These are phyloP conservation scores for Otis tarda DNA, from an alignment of 2,113 vertebrate species.

Conservation along the genomic window DNA sequence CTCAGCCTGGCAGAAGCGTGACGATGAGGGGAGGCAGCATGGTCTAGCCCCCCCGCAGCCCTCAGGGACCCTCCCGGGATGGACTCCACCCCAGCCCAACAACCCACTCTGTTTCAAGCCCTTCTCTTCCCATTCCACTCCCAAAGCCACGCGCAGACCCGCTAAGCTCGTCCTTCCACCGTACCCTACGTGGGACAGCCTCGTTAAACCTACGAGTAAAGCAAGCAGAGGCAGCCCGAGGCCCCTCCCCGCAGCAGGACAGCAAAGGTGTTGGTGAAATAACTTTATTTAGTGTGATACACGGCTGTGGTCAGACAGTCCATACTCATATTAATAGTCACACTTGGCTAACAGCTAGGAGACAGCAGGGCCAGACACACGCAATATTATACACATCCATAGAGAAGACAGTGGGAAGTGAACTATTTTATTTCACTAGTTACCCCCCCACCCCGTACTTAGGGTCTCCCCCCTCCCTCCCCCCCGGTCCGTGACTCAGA, in stretches of 20 bases:
- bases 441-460: background rate
- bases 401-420: constrained; percentile 83
- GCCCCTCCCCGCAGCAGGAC: background rate
- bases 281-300: constrained; percentile 84
- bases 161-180: too few relatives aligned
- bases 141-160: too few relatives aligned
- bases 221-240: too few relatives aligned
- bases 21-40: too few relatives aligned
- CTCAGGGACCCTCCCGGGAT: background rate
- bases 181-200: too few relatives aligned
- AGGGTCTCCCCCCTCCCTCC: constrained; percentile 15
- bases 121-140: too few relatives aligned
- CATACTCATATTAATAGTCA: constrained; percentile 87
- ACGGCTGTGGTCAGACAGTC: constrained; percentile 88
- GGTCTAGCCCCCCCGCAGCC: background rate
- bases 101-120: too few relatives aligned
- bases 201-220: background rate
- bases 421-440: constrained; percentile 67
- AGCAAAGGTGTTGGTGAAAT: constrained; percentile 80
- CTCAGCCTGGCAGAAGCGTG: background rate
- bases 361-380: constrained; percentile 87
- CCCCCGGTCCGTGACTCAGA: constrained; percentile 38
- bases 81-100: too few relatives aligned
- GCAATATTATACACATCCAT: constrained; percentile 84
- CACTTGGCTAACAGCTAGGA: constrained; percentile 90